Base-by-base conservation (phyloP, 2,113 vertebrate genomes). In the Polypterus senegalus region DNA sequence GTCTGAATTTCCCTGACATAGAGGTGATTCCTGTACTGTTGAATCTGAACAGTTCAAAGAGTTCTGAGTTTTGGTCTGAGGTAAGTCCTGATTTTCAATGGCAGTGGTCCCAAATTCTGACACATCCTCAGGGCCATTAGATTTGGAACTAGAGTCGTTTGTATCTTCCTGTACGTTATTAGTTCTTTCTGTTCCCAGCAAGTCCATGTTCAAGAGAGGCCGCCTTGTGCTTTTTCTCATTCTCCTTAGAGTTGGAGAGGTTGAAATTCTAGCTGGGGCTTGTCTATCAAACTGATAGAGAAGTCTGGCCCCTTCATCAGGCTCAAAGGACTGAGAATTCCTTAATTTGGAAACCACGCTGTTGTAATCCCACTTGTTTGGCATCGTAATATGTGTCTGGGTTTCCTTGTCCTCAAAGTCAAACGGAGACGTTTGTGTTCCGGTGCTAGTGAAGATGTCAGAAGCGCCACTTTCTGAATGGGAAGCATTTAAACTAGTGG, bases 181-280 rank as follows among this genome's bases (percentile, higher is more conserved):
- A 62, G 70, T 59, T 43, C 60, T 70, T 58, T 45, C 47, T 0
- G 45, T 44, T 2, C 82, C 78, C 61, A 49, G 63, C 54, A 61
- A 60, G 3, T 79, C 76, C 27, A 65, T 64, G 43, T 62, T 7
- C 7, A 47, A 9, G 0, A 62, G 53, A 6, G 76, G 71, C 4
- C 69, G 73, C 10, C 76, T 49, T n/a, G 76, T 81, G 59, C 61
- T 71, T 48, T 76, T 89, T 67, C 89, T 86, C 65, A 92, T 77
- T 49, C 85, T 81, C 63, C 91, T 86, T 63, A 92, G 58, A 3
- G 89, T 93, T 27, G 91, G 89, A 49, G 90, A 94, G 1, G 86
- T 95, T 48, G 90, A 92, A 75, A 97, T 91, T 58, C 87, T 84
- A 8, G 74, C 85, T 0, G 78, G 84, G 4, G 89, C 91, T 7